Evolutionary conservation across 1,140 invertebrate species (phyloP).

Genomic region (Chlorops oryzae): DNA sequence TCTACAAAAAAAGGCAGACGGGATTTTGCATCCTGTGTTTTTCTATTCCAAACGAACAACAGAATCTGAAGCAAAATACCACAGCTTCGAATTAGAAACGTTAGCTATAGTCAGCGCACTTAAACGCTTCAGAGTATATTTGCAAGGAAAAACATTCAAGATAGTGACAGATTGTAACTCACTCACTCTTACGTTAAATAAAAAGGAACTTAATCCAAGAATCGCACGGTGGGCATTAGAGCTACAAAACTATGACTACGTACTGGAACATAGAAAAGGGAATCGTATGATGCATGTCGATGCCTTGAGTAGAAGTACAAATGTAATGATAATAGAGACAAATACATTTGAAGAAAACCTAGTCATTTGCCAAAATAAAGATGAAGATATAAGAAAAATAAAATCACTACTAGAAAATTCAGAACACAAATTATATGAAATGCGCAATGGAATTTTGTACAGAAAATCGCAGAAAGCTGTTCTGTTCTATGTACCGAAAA

Average conservation of each 20-base stretch:
- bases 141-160: constrained; percentile 49
- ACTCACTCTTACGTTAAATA: constrained; percentile 41
- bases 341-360: too few relatives aligned
- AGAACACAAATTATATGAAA: too few relatives aligned
- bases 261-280: constrained; percentile 14
- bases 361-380: too few relatives aligned
- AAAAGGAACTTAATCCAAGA: constrained; percentile 37
- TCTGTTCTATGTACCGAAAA: constrained; percentile 26
- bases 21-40: constrained; percentile 33
- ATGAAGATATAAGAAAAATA: too few relatives aligned
- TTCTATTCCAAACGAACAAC: constrained; percentile 43
- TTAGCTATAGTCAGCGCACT: constrained; percentile 50
- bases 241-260: constrained; percentile 14
- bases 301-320: constrained; percentile 22
- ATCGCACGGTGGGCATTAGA: constrained; percentile 38
- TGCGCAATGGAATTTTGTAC: constrained; percentile 10
- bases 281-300: constrained; percentile 35
- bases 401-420: too few relatives aligned
- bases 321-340: constrained; percentile 8
- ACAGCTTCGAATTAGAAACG: constrained; percentile 50
- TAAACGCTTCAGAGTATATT: constrained; percentile 50
- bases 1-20: constrained; percentile 25
- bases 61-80: constrained; percentile 46
- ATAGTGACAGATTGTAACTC: constrained; percentile 47
- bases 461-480: constrained; percentile 10